phyloP scores from a whole-genome alignment of 2,888 invertebrate species.

The Tinea trinotella region DNA sequence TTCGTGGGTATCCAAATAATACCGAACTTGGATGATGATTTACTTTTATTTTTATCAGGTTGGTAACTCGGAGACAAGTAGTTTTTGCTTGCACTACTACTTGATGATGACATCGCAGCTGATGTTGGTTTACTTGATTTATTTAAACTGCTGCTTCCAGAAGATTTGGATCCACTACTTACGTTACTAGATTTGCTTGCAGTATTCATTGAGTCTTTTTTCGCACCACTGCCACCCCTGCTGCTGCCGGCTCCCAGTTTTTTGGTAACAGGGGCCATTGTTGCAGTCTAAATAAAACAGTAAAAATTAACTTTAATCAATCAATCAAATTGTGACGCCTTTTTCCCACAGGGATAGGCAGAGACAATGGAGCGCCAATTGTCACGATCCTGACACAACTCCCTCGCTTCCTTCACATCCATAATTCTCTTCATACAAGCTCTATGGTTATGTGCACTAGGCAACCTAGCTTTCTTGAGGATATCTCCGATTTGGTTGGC shows the following conservation, averaged over 20 bases:
- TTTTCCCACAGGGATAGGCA: no score
- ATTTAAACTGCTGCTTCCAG: constrained; percentile 7
- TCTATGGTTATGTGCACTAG: no score
- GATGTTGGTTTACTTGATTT: constrained; percentile 5
- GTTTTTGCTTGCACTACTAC: constrained; percentile 28
- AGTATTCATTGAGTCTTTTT: constrained; percentile 21
- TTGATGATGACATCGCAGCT: neutral
- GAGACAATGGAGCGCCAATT: no score
- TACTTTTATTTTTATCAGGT: constrained; percentile 33
- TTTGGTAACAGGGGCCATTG: constrained; percentile 44
- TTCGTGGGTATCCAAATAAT: constrained; percentile 56
- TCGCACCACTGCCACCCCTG: constrained; percentile 38
- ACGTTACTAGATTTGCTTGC: neutral
- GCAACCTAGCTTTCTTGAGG: no score
- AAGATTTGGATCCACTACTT: neutral
- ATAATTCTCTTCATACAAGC: no score
- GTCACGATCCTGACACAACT: no score
- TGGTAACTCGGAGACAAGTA: constrained; percentile 32
- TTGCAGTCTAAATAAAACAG: no score
- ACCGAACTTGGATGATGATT: constrained; percentile 42
- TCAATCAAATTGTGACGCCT: no score
- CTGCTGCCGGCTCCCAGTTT: constrained; percentile 37
- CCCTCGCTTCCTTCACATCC: no score
- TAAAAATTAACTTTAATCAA: no score
- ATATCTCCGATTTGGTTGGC: no score